Percentiles rank a stretch among this genome's conserved stretches.
These are phyloP conservation scores for Ascidia mentula DNA, from an alignment of 23 tunicate genomes.

Conservation along the genomic window DNA sequence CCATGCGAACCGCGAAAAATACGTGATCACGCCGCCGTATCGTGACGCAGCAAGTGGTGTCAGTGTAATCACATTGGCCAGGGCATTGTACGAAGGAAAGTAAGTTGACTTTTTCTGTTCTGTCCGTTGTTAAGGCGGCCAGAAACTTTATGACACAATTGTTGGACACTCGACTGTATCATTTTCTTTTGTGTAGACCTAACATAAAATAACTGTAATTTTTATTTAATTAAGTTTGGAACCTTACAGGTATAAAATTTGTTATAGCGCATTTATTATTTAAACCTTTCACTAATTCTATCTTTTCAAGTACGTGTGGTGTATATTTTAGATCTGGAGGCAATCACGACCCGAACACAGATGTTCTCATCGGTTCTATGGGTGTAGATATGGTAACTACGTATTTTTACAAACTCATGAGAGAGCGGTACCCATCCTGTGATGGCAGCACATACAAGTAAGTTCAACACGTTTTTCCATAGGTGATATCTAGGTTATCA, in stretches of 20 bases:
- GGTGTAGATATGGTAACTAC: background rate
- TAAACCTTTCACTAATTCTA: no score
- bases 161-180: no score
- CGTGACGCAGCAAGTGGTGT: constrained; percentile 14
- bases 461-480: no score
- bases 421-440: background rate
- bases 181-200: no score
- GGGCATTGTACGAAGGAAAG: constrained; percentile 10
- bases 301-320: background rate
- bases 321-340: background rate
- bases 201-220: no score
- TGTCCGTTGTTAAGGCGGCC: background rate
- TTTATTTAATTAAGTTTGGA: no score
- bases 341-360: background rate
- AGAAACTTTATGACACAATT: no score
- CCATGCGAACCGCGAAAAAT: background rate
- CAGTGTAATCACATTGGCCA: background rate
- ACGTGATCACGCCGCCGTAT: constrained; percentile 16
- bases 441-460: background rate
- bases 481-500: no score
- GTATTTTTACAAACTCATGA: background rate
- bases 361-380: background rate
- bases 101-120: background rate
- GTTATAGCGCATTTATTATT: no score
- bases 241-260: no score